phyloP scores from a whole-genome alignment of 1,140 invertebrate species.

The Hormaphis cornu region DNA sequence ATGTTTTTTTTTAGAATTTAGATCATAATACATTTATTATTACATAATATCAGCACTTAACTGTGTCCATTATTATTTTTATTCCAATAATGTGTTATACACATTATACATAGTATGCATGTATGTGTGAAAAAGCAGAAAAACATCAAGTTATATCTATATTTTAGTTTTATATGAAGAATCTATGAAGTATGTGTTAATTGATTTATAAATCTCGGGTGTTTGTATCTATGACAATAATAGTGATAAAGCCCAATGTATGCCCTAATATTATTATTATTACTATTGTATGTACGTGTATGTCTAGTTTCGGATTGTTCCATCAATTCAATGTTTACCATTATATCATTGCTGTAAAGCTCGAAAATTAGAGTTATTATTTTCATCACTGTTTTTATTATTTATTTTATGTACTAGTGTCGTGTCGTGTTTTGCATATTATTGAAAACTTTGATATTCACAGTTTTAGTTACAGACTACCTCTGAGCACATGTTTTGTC shows the following conservation, averaged over 20 bases:
- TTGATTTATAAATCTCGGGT: conserved; percentile 28
- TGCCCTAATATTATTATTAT: conserved; percentile 13
- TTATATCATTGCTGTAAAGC: neutral
- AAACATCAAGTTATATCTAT: conserved; percentile 4
- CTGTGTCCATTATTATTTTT: conserved; percentile 27
- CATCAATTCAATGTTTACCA: neutral
- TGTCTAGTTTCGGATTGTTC: conserved; percentile 4
- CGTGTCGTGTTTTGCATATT: neutral
- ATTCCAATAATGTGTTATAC: conserved; percentile 21
- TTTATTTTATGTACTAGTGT: neutral
- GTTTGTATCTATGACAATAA: conserved; percentile 33
- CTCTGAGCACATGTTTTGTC: neutral
- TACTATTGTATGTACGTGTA: conserved; percentile 1
- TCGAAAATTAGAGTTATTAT: neutral
- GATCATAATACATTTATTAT: conserved; percentile 23
- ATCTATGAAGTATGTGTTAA: conserved; percentile 15
- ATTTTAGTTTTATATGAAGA: conserved; percentile 30
- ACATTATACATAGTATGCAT: conserved; percentile 19
- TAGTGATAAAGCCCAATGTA: conserved; percentile 29
- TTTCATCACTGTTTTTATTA: neutral
- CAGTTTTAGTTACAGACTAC: neutral
- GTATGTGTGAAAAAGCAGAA: neutral
- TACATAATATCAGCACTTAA: conserved; percentile 2
- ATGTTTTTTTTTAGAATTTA: conserved; percentile 14
- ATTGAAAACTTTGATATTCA: neutral